Evolutionary conservation across 2,888 invertebrate genomes (phyloP).

Genomic region (Gasteruption jaculator): DNA sequence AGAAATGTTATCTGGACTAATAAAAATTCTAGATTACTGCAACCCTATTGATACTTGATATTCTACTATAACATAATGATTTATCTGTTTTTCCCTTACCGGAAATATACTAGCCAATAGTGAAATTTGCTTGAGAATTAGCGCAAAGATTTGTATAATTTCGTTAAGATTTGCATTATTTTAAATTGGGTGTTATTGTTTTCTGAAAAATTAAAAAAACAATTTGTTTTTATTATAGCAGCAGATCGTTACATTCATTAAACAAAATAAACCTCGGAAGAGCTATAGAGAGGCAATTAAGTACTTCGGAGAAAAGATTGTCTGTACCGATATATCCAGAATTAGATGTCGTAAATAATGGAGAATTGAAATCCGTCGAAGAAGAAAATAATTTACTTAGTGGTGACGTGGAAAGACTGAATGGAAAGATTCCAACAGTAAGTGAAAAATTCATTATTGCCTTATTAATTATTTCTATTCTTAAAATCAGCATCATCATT

Average conservation of each 20-base stretch:
- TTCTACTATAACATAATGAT: no score
- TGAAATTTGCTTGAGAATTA: no score
- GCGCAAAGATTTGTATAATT: no score
- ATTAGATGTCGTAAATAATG: slow-evolving; percentile 32
- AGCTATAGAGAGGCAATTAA: slow-evolving; percentile 32
- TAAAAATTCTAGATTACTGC: no score
- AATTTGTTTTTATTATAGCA: slow-evolving; percentile 18
- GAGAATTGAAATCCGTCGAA: slow-evolving; percentile 39
- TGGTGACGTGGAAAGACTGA: slow-evolving; percentile 42
- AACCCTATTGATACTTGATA: no score
- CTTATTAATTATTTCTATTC: background rate
- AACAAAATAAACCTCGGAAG: slow-evolving; percentile 35
- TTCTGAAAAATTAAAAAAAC: background rate
- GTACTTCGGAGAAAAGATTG: slow-evolving; percentile 41
- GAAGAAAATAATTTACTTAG: slow-evolving; percentile 46
- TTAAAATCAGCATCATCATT: background rate
- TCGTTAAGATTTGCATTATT: no score
- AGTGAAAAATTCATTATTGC: slow-evolving; percentile 15
- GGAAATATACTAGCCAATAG: no score
- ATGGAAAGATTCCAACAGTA: slow-evolving; percentile 45
- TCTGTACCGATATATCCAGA: slow-evolving; percentile 45
- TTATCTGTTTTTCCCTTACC: no score
- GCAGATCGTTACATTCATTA: slow-evolving; percentile 41
- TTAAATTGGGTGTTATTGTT: no score
- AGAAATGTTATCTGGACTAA: no score